phyloP scores from a whole-genome alignment of 37 sponge, comb jelly and placozoan species.

The Halichondria panicea region DNA sequence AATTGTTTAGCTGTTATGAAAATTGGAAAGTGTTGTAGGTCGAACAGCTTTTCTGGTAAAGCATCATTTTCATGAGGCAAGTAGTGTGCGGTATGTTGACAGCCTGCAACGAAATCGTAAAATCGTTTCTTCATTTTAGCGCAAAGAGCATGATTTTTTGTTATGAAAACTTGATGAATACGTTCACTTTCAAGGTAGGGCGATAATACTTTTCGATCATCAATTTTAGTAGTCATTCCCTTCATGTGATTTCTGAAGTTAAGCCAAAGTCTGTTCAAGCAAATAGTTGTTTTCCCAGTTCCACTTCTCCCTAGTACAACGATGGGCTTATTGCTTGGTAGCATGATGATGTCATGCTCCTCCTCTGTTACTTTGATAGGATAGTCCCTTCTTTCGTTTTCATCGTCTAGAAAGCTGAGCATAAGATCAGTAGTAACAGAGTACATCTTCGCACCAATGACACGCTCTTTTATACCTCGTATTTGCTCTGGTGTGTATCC shows the following conservation, averaged over 20 bases:
- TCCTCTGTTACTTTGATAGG: constrained; percentile 66
- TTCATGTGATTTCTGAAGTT: constrained; percentile 54
- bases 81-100: constrained; percentile 7
- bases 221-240: not conserved
- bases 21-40: constrained; percentile 46
- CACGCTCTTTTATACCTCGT: too few relatives aligned
- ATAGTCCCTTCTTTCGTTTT: constrained; percentile 41
- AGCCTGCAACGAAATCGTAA: constrained; percentile 51
- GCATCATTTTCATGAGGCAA: constrained; percentile 23
- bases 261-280: constrained; percentile 78
- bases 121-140: constrained; percentile 70
- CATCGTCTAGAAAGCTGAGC: constrained; percentile 41
- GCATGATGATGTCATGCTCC: constrained; percentile 76
- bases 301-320: constrained; percentile 84
- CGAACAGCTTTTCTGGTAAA: constrained; percentile 14
- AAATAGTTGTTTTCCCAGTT: constrained; percentile 86
- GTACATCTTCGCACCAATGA: too few relatives aligned
- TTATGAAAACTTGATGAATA: constrained; percentile 82
- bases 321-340: constrained; percentile 22
- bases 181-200: constrained; percentile 27
- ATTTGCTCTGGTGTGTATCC: too few relatives aligned
- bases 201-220: not conserved
- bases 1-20: constrained; percentile 79
- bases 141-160: constrained; percentile 80
- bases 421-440: too few relatives aligned